Evolutionary conservation across 2,888 invertebrate species (phyloP).

Genomic region (Stenoptilia bipunctidactyla): DNA sequence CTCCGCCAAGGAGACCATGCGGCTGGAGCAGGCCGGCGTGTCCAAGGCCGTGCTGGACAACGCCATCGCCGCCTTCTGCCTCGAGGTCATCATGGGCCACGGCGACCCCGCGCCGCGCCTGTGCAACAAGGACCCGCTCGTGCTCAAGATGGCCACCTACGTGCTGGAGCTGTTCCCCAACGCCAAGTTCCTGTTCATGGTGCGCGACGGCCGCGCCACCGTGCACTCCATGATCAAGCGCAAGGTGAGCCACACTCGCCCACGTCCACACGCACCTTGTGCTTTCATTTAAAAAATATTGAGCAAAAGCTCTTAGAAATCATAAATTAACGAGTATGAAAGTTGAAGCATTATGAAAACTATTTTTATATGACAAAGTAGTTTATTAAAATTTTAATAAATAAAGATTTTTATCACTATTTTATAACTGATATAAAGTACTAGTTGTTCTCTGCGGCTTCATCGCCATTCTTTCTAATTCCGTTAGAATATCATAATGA

Average conservation of each 20-base stretch:
- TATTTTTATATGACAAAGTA: too few species aligned
- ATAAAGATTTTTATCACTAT: too few species aligned
- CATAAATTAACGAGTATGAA: too few species aligned
- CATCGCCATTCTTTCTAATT: too few species aligned
- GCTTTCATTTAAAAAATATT: too few species aligned
- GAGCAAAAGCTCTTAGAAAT: too few species aligned
- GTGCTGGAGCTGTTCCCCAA: slow-evolving; percentile 96
- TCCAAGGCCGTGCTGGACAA: slow-evolving; percentile 92
- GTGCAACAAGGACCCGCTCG: slow-evolving; percentile 99
- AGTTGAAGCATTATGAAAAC: too few species aligned
- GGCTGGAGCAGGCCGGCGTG: slow-evolving; percentile 94
- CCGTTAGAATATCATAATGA: too few species aligned
- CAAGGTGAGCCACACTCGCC: slow-evolving; percentile 81
- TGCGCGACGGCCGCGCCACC: slow-evolving; percentile 97
- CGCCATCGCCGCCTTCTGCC: slow-evolving; percentile 96
- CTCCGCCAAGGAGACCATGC: slow-evolving; percentile 90
- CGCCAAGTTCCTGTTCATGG: slow-evolving; percentile 97
- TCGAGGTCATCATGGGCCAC: slow-evolving; percentile 96
- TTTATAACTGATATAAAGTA: too few species aligned
- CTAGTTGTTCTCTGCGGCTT: too few species aligned
- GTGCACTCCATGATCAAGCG: slow-evolving; percentile 98
- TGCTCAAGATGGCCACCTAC: slow-evolving; percentile 94
- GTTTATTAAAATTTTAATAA: too few species aligned
- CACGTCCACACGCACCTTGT: too few species aligned
- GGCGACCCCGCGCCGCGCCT: slow-evolving; percentile 94